Base-by-base conservation (phyloP, 2,888 invertebrate species). In the Glyphotaelius pellucidus region DNA sequence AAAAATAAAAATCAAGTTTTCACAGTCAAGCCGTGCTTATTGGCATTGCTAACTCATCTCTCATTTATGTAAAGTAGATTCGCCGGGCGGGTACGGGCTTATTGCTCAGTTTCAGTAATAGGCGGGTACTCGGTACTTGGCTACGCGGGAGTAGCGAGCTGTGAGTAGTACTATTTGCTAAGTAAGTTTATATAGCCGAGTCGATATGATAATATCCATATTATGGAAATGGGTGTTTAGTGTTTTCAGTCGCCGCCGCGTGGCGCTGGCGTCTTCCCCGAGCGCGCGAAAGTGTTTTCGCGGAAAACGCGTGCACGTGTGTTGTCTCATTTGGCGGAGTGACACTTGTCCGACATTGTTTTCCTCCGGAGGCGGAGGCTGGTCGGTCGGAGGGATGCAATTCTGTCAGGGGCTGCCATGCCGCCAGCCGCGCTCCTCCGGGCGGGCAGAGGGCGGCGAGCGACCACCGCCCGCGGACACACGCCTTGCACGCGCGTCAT, bases 301-400 rank as follows among this genome's bases (percentile, higher is more conserved):
- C 91, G 91, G 91, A 91, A 90, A 90, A 86, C 91, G 92, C 92
- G 91, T 92, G 92, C 92, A 90, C 91, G 92, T 88, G 91, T 92
- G 91, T 87, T 91, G 91, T 92, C 92, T 91, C 90, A 92, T 91
- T 92, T 91, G 86, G 79, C 87, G 91, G 87, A 92, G 91, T 92
- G 92, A 92, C 92, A 92, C 91, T 92, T 92, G 92, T 91, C 92
- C 91, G 87, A 92, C 89, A 89, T 92, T 92, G 92, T 92, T 92
- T 92, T 92, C 92, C 92, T 92, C 90, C 32, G 91, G 89, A 84
- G 88, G 91, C 80, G 81, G 92, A 67, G 67, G 67, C 67, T 67
- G 67, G 67, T 67, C 67, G 67, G 84, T 90, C 90, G 89, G 92
- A 91, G 91, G 91, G 90, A 81, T 92, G 91, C 86, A 90, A 86